Evolutionary conservation across 2,113 vertebrate species (phyloP).

Genomic region (Uropsilus gracilis): DNA sequence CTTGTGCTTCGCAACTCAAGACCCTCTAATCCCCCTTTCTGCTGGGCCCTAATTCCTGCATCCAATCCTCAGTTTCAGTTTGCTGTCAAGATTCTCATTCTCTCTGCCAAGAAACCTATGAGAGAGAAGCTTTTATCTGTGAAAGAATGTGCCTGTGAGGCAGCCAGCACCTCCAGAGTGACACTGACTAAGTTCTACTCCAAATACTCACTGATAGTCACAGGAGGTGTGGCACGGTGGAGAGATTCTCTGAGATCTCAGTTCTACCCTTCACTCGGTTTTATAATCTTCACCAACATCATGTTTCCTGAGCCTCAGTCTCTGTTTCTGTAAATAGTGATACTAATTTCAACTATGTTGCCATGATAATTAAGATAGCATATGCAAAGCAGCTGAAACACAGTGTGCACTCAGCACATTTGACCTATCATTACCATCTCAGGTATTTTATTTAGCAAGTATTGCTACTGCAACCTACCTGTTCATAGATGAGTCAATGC

Average conservation of each 20-base stretch:
- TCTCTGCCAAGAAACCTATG: conserved; percentile 53
- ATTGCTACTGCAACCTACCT: conserved; percentile 3
- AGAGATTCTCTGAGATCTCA: not conserved
- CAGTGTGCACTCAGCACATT: not conserved
- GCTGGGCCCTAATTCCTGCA: conserved; percentile 36
- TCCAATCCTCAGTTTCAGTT: conserved; percentile 33
- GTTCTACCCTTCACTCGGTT: not conserved
- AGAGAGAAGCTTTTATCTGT: conserved; percentile 53
- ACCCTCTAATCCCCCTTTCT: not conserved
- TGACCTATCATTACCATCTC: conserved; percentile 33
- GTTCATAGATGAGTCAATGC: not conserved
- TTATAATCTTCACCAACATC: not conserved
- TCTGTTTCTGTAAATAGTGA: not conserved
- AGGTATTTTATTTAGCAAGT: conserved; percentile 54
- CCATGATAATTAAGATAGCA: not conserved
- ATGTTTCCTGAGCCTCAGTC: not conserved
- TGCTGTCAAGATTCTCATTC: conserved; percentile 23
- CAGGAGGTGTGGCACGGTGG: not conserved
- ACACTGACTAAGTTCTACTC: not conserved
- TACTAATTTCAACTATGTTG: conserved; percentile 1
- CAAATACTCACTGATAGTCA: not conserved
- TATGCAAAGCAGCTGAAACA: conserved; percentile 52
- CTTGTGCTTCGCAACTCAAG: not conserved
- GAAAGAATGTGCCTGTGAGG: conserved; percentile 42
- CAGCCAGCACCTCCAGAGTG: conserved; percentile 17